Percentiles rank a stretch among this genome's conserved stretches.
Evolutionary conservation across 1,140 invertebrate species (phyloP).

Genomic region (Drosophila navojoa): DNA sequence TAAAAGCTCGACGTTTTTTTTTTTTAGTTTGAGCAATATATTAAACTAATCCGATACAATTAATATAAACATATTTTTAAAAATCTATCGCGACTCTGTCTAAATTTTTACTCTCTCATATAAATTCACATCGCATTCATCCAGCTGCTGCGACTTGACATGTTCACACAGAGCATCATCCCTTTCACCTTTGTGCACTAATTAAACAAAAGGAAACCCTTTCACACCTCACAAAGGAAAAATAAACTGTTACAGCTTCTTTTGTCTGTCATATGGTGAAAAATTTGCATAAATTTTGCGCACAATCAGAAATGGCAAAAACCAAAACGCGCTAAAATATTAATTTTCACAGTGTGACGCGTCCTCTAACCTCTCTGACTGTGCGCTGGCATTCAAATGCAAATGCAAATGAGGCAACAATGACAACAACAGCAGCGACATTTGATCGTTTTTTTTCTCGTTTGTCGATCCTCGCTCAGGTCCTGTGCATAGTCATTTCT

Average conservation of each 20-base stretch:
- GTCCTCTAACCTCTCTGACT: conserved; percentile 39
- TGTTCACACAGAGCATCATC: conserved; percentile 19
- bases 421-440: conserved; percentile 67
- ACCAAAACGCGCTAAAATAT: conserved; percentile 73
- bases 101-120: too few relatives aligned
- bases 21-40: too few relatives aligned
- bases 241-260: conserved; percentile 78
- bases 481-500: conserved; percentile 28
- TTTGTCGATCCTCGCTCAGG: conserved; percentile 42
- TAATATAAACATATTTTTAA: too few relatives aligned
- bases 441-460: conserved; percentile 71
- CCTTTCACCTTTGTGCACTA: conserved; percentile 55
- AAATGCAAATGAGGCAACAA: conserved; percentile 75
- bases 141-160: too few relatives aligned
- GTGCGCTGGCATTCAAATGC: conserved; percentile 56
- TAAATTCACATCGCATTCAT: background rate
- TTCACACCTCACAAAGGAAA: conserved; percentile 63
- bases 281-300: conserved; percentile 80
- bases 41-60: too few relatives aligned
- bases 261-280: conserved; percentile 49
- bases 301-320: conserved; percentile 54
- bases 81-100: too few relatives aligned
- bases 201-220: conserved; percentile 78
- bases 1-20: too few relatives aligned
- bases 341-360: conserved; percentile 78